phyloP scores from a whole-genome alignment of 2,113 vertebrate species.

The Chloropsis cyanopogon region DNA sequence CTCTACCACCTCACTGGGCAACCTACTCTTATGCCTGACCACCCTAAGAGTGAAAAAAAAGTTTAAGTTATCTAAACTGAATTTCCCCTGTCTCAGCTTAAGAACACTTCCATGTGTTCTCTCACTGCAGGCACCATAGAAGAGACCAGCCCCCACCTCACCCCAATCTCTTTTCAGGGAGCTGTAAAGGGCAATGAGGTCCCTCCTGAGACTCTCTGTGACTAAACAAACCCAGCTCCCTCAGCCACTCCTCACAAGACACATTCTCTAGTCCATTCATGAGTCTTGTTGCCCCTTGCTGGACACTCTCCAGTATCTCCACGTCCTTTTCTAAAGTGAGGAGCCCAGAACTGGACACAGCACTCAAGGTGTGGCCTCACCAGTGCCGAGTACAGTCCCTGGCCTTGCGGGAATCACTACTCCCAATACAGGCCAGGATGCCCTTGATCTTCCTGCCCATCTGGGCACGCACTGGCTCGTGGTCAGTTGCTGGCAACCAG shows the following conservation, averaged over 20 bases:
- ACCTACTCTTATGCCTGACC: not conserved
- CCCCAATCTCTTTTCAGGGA: not conserved
- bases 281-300: not conserved
- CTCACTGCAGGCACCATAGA: rapidly evolving
- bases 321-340: not conserved
- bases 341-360: not conserved
- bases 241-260: not conserved
- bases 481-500: not conserved
- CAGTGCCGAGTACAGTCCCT: not conserved
- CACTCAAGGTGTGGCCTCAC: not conserved
- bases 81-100: not conserved
- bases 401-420: not conserved
- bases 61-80: not conserved
- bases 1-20: not conserved
- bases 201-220: rapidly evolving
- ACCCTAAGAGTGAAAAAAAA: not conserved
- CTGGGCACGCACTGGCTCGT: not conserved
- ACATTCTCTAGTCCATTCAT: not conserved
- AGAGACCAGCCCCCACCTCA: not conserved
- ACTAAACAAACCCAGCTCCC: not conserved
- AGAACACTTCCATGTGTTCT: not conserved
- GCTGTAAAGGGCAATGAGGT: not conserved
- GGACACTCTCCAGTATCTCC: not conserved
- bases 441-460: not conserved
- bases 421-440: not conserved